These are phyloP conservation scores for Physocephala rufipes DNA, from an alignment of 2,888 invertebrate genomes.

Conservation along the genomic window DNA sequence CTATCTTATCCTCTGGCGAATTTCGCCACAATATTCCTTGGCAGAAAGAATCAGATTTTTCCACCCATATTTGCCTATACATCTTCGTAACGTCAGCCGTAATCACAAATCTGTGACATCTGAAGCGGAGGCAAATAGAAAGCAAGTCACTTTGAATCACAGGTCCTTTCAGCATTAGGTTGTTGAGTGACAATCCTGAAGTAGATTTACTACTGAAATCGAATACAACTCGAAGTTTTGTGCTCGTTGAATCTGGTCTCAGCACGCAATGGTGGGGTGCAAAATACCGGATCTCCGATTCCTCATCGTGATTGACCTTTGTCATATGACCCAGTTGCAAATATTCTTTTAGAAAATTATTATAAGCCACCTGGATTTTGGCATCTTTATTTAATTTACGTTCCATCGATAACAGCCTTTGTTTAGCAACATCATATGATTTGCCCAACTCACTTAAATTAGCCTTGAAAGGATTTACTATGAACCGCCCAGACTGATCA, in stretches of 20 bases:
- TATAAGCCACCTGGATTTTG: background rate
- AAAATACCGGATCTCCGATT: conserved; percentile 33
- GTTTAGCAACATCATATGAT: too few relatives aligned
- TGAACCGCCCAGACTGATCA: too few relatives aligned
- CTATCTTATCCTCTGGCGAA: conserved; percentile 13
- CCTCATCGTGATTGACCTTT: conserved; percentile 19
- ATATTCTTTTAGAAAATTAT: background rate
- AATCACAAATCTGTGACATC: conserved; percentile 36
- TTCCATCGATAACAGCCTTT: too few relatives aligned
- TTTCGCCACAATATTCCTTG: conserved; percentile 39
- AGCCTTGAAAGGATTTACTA: too few relatives aligned
- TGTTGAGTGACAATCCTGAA: conserved; percentile 41
- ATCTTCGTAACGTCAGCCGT: conserved; percentile 44
- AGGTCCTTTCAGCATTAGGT: conserved; percentile 38
- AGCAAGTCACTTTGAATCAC: conserved; percentile 38
- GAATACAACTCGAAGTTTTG: conserved; percentile 41
- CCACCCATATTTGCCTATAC: conserved; percentile 42
- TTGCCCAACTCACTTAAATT: too few relatives aligned
- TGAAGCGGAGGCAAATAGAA: conserved; percentile 37
- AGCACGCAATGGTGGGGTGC: conserved; percentile 38
- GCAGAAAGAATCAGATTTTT: conserved; percentile 37
- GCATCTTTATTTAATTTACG: too few relatives aligned
- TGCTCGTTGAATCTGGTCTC: conserved; percentile 37
- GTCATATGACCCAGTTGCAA: too few relatives aligned
- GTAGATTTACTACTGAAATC: conserved; percentile 38